Conservation (phyloP, 2,888 invertebrate genomes). For the Hypsopygia costalis region DNA sequence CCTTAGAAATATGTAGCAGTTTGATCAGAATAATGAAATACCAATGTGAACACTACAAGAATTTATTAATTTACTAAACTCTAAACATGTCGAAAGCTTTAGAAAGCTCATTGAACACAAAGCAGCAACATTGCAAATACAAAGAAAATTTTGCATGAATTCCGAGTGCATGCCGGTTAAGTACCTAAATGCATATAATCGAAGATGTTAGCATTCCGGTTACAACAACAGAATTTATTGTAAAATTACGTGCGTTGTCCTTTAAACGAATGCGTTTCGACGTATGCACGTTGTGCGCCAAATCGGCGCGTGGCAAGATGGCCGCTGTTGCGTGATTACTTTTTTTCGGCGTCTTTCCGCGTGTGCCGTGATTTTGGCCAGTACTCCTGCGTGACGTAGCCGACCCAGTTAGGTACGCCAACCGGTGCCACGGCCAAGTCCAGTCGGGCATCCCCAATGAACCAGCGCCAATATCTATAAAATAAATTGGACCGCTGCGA, state of each 20-base stretch:
- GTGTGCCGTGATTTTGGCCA: slow-evolving; percentile 75
- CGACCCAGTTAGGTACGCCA: slow-evolving; percentile 78
- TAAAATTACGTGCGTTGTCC: slow-evolving; percentile 67
- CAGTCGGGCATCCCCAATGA: slow-evolving; percentile 76
- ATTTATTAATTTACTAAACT: slow-evolving; percentile 21
- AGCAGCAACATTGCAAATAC: slow-evolving; percentile 19
- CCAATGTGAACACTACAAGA: background rate
- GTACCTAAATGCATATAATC: slow-evolving; percentile 72
- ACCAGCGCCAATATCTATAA: slow-evolving; percentile 79
- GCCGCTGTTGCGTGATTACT: slow-evolving; percentile 42
- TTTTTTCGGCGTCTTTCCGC: slow-evolving; percentile 68
- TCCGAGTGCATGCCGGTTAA: slow-evolving; percentile 55
- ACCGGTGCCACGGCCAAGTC: slow-evolving; percentile 77
- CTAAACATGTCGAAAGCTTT: slow-evolving; percentile 16
- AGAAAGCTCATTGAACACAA: slow-evolving; percentile 11
- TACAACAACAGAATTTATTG: slow-evolving; percentile 72
- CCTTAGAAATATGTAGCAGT: background rate
- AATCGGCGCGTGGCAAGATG: slow-evolving; percentile 65
- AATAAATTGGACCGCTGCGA: slow-evolving; percentile 70
- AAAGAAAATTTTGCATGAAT: slow-evolving; percentile 45
- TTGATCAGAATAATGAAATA: slow-evolving; percentile 4
- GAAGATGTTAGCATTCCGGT: slow-evolving; percentile 62
- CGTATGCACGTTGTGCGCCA: slow-evolving; percentile 35
- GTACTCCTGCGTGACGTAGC: slow-evolving; percentile 68
- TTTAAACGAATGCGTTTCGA: slow-evolving; percentile 44